Conservation (phyloP, 2,113 vertebrate genomes). For the Hemichromis elongatus region DNA sequence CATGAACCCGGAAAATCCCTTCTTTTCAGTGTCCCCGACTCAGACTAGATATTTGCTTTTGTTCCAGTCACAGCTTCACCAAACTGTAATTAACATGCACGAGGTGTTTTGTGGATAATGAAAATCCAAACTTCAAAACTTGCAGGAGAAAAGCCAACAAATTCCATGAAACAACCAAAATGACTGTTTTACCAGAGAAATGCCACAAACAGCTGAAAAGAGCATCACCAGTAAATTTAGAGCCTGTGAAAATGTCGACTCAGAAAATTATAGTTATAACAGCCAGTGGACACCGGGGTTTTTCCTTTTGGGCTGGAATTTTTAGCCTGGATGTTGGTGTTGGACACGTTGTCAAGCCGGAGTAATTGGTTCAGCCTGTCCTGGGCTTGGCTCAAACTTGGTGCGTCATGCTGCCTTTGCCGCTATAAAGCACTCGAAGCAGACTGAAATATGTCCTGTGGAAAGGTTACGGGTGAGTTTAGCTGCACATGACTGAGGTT, state of each 20-base stretch:
- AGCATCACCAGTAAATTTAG: background rate
- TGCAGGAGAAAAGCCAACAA: background rate
- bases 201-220: slow-evolving; percentile 21
- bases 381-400: slow-evolving; percentile 27
- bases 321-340: slow-evolving; percentile 43
- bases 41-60: background rate
- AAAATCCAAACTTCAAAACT: background rate
- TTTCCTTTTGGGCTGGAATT: slow-evolving; percentile 44
- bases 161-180: background rate
- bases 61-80: background rate
- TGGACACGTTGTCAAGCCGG: slow-evolving; percentile 51
- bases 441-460: slow-evolving; percentile 33
- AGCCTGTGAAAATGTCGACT: background rate
- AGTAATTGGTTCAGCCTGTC: slow-evolving; percentile 65
- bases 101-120: background rate
- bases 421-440: slow-evolving; percentile 39
- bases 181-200: background rate
- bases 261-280: slow-evolving; percentile 41
- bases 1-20: background rate
- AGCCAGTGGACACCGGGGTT: slow-evolving; percentile 27
- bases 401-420: slow-evolving; percentile 47
- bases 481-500: slow-evolving; percentile 2
- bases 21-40: background rate
- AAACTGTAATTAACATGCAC: background rate
- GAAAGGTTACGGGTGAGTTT: slow-evolving; percentile 1